phyloP scores from a whole-genome alignment of 2,113 vertebrate species.

The Ammospiza caudacuta region DNA sequence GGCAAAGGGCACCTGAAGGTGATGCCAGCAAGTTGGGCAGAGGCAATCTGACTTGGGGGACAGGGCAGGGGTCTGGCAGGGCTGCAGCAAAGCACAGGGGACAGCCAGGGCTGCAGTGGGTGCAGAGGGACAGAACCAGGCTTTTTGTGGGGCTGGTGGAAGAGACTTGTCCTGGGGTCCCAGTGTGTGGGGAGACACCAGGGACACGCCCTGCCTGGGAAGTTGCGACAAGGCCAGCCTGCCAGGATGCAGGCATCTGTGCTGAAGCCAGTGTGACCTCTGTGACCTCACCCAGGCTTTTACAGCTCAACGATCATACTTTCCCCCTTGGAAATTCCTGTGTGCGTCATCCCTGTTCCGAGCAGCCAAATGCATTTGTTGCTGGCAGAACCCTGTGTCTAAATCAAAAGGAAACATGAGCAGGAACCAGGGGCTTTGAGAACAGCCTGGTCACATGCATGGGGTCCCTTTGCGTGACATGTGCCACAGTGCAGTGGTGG shows the following conservation, averaged over 20 bases:
- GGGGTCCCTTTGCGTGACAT: not conserved
- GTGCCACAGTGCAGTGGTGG: not conserved
- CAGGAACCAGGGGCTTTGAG: not conserved
- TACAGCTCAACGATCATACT: not conserved
- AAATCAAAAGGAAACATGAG: not conserved
- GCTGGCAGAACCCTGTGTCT: not conserved
- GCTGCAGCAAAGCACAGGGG: not conserved
- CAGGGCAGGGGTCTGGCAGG: not conserved
- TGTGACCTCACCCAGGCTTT: not conserved
- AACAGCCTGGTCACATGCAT: not conserved
- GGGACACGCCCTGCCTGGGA: not conserved
- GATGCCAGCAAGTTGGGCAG: not conserved
- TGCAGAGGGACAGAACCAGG: not conserved
- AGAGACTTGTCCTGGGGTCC: not conserved
- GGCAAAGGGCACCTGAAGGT: not conserved
- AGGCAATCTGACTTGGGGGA: not conserved
- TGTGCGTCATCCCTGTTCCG: not conserved
- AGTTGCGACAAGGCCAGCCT: not conserved
- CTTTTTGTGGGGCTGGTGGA: not conserved
- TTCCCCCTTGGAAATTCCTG: not conserved
- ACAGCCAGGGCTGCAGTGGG: fast-evolving
- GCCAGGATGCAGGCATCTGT: not conserved
- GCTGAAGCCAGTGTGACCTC: not conserved
- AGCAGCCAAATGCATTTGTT: not conserved
- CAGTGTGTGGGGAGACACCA: fast-evolving